These are phyloP conservation scores for Dione vanillae DNA, from an alignment of 2,888 invertebrate species.

Conservation along the genomic window DNA sequence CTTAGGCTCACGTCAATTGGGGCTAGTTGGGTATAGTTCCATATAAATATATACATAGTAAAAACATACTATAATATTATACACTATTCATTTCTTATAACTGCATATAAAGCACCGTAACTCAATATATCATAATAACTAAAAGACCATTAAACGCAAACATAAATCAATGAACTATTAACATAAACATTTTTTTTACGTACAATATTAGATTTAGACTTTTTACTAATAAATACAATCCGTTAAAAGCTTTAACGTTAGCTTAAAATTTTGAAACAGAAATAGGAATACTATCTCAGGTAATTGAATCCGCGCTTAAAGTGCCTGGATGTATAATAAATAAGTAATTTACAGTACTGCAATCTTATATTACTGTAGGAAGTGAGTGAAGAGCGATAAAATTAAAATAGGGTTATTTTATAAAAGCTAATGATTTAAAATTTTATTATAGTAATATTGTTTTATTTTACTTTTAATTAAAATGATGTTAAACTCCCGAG, in stretches of 20 bases:
- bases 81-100: too few species aligned
- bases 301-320: constrained; percentile 40
- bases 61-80: too few species aligned
- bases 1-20: too few species aligned
- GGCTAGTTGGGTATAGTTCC: too few species aligned
- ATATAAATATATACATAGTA: too few species aligned
- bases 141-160: too few species aligned
- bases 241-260: neutral
- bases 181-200: neutral
- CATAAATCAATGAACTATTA: too few species aligned
- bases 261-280: neutral
- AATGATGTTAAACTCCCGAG: too few species aligned
- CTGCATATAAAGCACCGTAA: too few species aligned
- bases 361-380: constrained; percentile 15
- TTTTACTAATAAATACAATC: neutral
- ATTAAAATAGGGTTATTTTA: constrained; percentile 23
- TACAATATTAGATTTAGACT: neutral
- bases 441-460: neutral
- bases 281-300: constrained; percentile 12
- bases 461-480: too few species aligned
- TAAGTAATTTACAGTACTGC: constrained; percentile 29
- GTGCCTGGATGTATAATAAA: constrained; percentile 35
- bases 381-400: constrained; percentile 11
- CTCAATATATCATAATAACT: too few species aligned
- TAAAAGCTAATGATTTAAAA: neutral